phyloP scores from a whole-genome alignment of 2,888 invertebrate species.

The Cremastinae sp. region DNA sequence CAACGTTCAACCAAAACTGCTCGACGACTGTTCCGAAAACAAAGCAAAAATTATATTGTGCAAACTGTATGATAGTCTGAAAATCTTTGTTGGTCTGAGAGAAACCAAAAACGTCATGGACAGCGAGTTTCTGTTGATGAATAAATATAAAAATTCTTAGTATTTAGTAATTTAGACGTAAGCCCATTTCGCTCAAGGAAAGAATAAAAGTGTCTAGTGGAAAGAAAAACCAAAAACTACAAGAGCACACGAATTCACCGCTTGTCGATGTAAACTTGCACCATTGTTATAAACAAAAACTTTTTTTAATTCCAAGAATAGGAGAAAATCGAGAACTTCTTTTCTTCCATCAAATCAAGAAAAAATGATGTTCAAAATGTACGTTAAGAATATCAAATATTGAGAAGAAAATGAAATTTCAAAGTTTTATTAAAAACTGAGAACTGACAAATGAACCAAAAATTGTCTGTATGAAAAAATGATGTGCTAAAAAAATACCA shows the following conservation, averaged over 20 bases:
- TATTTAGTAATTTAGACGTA: constrained; percentile 66
- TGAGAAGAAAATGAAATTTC: constrained; percentile 1
- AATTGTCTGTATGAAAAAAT: constrained; percentile 1
- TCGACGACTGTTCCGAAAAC: constrained; percentile 25
- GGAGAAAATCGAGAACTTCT: constrained; percentile 2
- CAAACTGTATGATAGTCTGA: constrained; percentile 30
- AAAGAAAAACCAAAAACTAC: constrained; percentile 20
- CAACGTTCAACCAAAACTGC: constrained; percentile 35
- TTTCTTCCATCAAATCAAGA: too few species aligned
- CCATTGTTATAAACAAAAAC: too few species aligned
- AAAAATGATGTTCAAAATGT: background rate
- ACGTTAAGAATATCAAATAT: too few species aligned
- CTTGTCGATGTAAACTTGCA: constrained; percentile 35
- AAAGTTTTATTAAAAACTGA: background rate
- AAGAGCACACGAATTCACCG: background rate
- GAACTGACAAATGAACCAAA: background rate
- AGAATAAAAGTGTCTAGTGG: background rate
- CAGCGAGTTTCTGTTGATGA: constrained; percentile 34
- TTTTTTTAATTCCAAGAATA: too few species aligned
- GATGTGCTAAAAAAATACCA: background rate
- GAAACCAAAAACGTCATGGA: constrained; percentile 21
- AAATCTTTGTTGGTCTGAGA: constrained; percentile 18
- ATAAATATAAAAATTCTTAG: constrained; percentile 49
- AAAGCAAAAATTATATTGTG: constrained; percentile 11
- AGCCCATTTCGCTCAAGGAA: constrained; percentile 61